These are phyloP conservation scores for Phalacrocorax brasilianus DNA, from an alignment of 2,113 vertebrate species.

Conservation along the genomic window DNA sequence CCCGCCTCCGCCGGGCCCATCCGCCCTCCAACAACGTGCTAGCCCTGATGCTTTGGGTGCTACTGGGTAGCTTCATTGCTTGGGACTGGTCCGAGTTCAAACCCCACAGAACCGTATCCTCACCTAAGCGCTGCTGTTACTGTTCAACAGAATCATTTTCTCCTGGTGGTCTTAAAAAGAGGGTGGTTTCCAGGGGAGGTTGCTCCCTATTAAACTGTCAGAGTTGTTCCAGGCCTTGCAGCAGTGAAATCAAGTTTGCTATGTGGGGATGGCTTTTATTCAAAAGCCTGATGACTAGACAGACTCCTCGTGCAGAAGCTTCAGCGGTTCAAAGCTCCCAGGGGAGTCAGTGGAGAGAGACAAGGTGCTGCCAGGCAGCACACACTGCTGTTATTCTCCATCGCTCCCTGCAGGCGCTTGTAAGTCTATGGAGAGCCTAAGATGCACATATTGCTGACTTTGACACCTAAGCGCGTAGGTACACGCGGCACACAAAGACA, in stretches of 20 bases:
- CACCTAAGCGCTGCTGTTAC: neutral
- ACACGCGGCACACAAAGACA: accelerated
- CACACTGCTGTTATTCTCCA: neutral
- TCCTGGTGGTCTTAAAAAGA: neutral
- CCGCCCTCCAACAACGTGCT: neutral
- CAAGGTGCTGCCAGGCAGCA: neutral
- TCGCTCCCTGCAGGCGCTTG: accelerated
- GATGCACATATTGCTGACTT: accelerated
- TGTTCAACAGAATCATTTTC: neutral
- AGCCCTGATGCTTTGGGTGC: neutral
- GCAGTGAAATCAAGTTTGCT: neutral
- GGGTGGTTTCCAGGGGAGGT: neutral
- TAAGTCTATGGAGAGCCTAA: accelerated
- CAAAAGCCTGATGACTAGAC: neutral
- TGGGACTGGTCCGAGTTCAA: neutral
- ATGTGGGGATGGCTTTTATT: neutral
- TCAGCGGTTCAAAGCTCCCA: neutral
- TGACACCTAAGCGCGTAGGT: accelerated
- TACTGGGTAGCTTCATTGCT: accelerated
- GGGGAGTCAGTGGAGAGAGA: neutral
- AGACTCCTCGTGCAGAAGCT: neutral
- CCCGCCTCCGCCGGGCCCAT: neutral
- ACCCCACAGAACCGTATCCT: accelerated
- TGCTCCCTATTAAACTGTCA: neutral
- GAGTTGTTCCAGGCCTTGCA: neutral